Conservation (phyloP, 2,113 vertebrate genomes). For the Petrocephalus microphthalmus region DNA sequence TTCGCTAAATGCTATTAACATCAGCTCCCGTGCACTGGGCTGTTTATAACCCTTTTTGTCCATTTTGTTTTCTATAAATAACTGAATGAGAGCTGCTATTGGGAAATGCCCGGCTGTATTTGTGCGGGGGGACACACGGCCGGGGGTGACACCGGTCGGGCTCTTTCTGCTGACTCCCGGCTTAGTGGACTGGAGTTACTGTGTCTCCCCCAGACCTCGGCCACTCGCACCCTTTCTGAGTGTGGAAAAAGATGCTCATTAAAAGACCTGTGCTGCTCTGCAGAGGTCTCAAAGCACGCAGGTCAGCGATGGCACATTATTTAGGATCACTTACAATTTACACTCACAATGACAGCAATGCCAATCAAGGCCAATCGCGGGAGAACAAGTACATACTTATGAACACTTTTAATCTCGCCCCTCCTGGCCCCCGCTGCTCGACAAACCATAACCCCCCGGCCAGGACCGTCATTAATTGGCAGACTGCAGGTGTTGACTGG, state of each 20-base stretch:
- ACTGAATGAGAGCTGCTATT: neutral
- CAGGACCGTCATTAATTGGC: neutral
- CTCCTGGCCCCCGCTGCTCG: neutral
- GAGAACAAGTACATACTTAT: neutral
- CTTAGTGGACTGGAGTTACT: neutral
- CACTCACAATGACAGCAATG: neutral
- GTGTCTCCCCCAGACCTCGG: neutral
- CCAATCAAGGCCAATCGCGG: neutral
- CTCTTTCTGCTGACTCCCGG: neutral
- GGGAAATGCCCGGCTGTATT: neutral
- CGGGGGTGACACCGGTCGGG: neutral
- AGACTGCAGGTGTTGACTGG: neutral
- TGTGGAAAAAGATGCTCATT: neutral
- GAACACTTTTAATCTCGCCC: neutral
- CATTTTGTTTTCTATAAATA: neutral
- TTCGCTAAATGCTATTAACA: neutral
- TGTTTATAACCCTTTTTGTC: neutral
- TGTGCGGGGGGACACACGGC: neutral
- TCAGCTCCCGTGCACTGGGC: neutral
- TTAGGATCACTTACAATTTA: neutral
- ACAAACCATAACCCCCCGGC: neutral
- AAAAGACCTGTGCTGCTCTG: neutral
- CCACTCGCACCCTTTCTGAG: neutral
- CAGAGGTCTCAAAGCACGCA: neutral
- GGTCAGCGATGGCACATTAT: neutral